A percentile compares a stretch with the other conserved stretches of the same genome.
Evolutionary conservation across 2,797 vertebrate genomes (phyloP).

Genomic region (Trichosurus vulpecula): DNA sequence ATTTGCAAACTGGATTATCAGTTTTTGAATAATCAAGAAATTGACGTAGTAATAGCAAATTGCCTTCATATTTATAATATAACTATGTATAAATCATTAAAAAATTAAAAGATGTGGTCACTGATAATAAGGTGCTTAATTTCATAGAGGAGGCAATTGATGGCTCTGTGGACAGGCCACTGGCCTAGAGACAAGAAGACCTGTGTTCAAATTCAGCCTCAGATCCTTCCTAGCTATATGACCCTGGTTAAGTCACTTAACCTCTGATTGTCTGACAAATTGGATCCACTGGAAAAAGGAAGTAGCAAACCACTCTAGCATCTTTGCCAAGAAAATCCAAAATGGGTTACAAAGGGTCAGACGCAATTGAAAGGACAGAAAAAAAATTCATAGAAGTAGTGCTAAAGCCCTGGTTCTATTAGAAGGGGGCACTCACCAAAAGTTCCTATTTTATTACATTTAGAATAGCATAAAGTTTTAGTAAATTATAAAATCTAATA

Average conservation of each 20-base stretch:
- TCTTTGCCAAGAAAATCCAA: not conserved
- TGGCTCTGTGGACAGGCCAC: not conserved
- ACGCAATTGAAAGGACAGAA: not conserved
- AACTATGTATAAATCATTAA: not conserved
- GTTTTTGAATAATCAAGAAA: not conserved
- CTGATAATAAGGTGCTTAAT: not conserved
- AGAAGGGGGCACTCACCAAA: not conserved
- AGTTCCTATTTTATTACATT: conserved; percentile 12
- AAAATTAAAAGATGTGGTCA: not conserved
- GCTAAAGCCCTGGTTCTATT: not conserved
- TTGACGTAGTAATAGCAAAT: not conserved
- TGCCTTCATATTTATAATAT: not conserved
- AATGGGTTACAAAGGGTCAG: not conserved
- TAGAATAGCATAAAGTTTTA: conserved; percentile 19
- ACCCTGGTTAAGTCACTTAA: not conserved
- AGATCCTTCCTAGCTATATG: too few species aligned
- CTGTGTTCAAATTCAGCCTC: too few species aligned
- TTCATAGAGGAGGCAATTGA: not conserved
- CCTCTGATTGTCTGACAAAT: not conserved
- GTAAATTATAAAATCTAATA: conserved; percentile 41
- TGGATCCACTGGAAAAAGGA: not conserved
- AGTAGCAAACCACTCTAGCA: not conserved
- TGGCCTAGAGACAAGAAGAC: not conserved
- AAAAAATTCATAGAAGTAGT: not conserved
- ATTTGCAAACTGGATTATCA: not conserved